Percentiles rank a stretch among this genome's conserved stretches.
Evolutionary conservation across 2,113 vertebrate genomes (phyloP).

Genomic region (Henicopernis longicauda): DNA sequence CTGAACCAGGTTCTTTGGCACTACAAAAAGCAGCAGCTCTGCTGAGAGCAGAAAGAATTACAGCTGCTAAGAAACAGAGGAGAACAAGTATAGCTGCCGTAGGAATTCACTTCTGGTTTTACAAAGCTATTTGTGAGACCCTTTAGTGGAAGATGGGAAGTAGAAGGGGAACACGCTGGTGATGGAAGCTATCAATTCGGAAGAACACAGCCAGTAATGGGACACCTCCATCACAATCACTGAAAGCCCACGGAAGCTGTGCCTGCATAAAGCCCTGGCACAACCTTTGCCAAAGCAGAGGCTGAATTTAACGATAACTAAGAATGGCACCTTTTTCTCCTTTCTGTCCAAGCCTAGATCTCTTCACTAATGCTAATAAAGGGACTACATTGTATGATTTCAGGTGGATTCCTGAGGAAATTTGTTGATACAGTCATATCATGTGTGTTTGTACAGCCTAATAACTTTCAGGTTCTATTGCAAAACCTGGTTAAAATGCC

Average conservation of each 20-base stretch:
- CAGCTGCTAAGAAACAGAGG: background rate
- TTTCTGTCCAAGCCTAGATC: background rate
- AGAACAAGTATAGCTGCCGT: background rate
- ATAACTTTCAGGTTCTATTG: background rate
- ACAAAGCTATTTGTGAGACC: background rate
- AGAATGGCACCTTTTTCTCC: background rate
- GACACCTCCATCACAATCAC: rapidly evolving
- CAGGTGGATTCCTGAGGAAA: background rate
- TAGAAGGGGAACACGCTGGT: background rate
- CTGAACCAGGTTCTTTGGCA: background rate
- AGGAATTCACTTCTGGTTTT: background rate
- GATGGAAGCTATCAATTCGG: background rate
- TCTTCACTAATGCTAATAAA: background rate
- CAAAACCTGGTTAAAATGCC: background rate
- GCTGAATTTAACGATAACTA: rapidly evolving
- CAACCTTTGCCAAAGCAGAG: background rate
- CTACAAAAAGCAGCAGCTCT: background rate
- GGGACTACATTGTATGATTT: background rate
- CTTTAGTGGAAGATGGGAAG: background rate
- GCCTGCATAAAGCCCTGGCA: background rate
- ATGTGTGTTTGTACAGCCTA: background rate
- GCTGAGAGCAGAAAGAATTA: background rate
- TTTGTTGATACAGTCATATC: background rate
- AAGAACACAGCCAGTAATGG: background rate
- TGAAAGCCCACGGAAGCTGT: background rate